Evolutionary conservation across 2,113 vertebrate genomes (phyloP), one percentile per base, ranked within the genome.

Genomic region (Cinclus cinclus): DNA sequence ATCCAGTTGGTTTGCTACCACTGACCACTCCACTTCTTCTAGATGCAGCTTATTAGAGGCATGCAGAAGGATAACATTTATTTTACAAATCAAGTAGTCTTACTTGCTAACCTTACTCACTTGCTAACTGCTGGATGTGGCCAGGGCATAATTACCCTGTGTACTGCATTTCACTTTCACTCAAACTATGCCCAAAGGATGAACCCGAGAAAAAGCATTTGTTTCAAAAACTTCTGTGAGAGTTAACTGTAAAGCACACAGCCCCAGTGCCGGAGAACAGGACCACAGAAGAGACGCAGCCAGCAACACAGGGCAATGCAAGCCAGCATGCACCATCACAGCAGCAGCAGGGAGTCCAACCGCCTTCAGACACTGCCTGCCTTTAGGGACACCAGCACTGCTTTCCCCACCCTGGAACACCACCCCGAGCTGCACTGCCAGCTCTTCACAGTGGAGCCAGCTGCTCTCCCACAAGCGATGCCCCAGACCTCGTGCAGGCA

Each of bases 381-480:
- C 50, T 30, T 52, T 18, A 46, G 0, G 1, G 52, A 19, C 2
- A 7, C 33, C 3, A 0, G 60, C 9, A 0, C 18, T 0, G 2
- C 35, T 31, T 31, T 85, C 33, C 55, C 73, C 71, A 50, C 30
- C 11, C 76, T 35, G 3, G 3, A 64, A 19, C 46, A 30, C 7
- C 31, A 41, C 24, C 3, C 17, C 9, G 37, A 37, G 44, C 7
- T 31, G 46, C 62, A 33, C 46, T 5, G 4, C 52, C 4, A 3
- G 14, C 60, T 44, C 58, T 62, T 25, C 19, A 7, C 8, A 2
- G 6, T 4, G 58, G 69, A 35, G 64, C 19, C 0, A 0, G 56
- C 4, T 1, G 4, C 69, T 46, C 0, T 2, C 21, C 19, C n/a
- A 21, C 41, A 19, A 3, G 47, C 0, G 0, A 19, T 20, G 22